A percentile compares a stretch with the other conserved stretches of the same genome.
phyloP scores from a whole-genome alignment of 2,888 invertebrate genomes.

The Heliconius ismenius region DNA sequence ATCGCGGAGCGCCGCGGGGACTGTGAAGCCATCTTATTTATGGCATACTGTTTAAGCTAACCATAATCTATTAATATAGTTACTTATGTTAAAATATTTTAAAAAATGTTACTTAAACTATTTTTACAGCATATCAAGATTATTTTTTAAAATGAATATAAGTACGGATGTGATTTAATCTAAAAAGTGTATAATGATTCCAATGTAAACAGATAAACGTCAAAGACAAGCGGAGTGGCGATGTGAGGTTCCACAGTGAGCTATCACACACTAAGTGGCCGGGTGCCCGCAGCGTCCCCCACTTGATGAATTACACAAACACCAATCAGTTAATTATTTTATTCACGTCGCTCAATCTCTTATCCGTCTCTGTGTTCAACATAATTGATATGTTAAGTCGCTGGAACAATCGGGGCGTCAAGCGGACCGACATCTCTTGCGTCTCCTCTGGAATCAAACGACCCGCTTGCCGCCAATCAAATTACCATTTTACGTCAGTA shows the following conservation, averaged over 20 bases:
- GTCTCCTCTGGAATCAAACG: constrained; percentile 44
- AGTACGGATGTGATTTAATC: constrained; percentile 16
- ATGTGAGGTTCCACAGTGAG: constrained; percentile 59
- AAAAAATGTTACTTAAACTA: neutral
- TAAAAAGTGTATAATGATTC: constrained; percentile 31
- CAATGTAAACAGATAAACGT: constrained; percentile 34
- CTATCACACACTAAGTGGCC: constrained; percentile 75
- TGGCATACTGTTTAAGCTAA: constrained; percentile 48
- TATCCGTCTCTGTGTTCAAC: constrained; percentile 78
- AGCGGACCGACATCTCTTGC: constrained; percentile 48
- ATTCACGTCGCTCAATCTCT: constrained; percentile 78
- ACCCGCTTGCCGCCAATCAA: constrained; percentile 49
- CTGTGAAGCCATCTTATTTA: constrained; percentile 38
- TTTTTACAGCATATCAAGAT: neutral
- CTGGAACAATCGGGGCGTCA: constrained; percentile 76
- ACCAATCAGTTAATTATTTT: constrained; percentile 81
- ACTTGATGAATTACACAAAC: constrained; percentile 81
- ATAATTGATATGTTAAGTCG: constrained; percentile 81
- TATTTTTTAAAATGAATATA: neutral
- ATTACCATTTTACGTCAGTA: constrained; percentile 56
- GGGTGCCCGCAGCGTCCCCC: constrained; percentile 60
- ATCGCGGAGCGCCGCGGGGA: constrained; percentile 70
- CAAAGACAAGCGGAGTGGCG: constrained; percentile 55
- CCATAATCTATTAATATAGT: constrained; percentile 21
- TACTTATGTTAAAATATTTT: constrained; percentile 5